Conservation (phyloP, 2,888 invertebrate genomes). For the Coecobrya sp. region DNA sequence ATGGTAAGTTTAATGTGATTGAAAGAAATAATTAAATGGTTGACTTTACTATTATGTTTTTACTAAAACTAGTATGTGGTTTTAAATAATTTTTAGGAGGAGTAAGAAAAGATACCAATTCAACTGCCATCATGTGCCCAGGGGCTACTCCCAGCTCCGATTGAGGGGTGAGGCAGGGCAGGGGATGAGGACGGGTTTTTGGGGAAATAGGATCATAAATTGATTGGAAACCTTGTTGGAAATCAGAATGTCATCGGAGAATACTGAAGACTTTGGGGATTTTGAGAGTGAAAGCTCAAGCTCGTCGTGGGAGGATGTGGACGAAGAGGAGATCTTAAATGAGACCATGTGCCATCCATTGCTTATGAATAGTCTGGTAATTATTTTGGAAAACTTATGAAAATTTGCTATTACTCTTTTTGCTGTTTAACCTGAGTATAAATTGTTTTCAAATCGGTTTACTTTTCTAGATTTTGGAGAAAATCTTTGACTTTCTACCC, state of each 20-base stretch:
- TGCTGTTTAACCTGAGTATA: neutral
- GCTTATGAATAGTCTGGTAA: slow-evolving; percentile 76
- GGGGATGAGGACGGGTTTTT: neutral
- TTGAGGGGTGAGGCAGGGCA: neutral
- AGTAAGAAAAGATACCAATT: neutral
- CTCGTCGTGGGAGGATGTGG: slow-evolving; percentile 74
- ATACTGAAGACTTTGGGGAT: slow-evolving; percentile 22
- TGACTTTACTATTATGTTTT: neutral
- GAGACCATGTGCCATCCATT: slow-evolving; percentile 62
- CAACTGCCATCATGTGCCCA: neutral
- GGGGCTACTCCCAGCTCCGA: neutral
- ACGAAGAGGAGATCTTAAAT: slow-evolving; percentile 22
- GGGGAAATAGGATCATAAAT: neutral
- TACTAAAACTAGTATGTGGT: neutral
- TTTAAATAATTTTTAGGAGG: neutral
- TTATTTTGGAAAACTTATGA: too few species aligned
- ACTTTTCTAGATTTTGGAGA: slow-evolving; percentile 79
- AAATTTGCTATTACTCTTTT: too few species aligned
- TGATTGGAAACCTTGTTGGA: neutral
- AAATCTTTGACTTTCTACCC: slow-evolving; percentile 75
- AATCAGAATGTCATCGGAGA: slow-evolving; percentile 14
- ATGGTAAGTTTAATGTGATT: neutral
- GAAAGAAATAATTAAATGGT: neutral
- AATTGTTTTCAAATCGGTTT: neutral
- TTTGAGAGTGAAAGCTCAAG: slow-evolving; percentile 53